These are phyloP conservation scores for Sebastes steindachneri DNA, from an alignment of 2,797 vertebrate species.

Conservation along the genomic window DNA sequence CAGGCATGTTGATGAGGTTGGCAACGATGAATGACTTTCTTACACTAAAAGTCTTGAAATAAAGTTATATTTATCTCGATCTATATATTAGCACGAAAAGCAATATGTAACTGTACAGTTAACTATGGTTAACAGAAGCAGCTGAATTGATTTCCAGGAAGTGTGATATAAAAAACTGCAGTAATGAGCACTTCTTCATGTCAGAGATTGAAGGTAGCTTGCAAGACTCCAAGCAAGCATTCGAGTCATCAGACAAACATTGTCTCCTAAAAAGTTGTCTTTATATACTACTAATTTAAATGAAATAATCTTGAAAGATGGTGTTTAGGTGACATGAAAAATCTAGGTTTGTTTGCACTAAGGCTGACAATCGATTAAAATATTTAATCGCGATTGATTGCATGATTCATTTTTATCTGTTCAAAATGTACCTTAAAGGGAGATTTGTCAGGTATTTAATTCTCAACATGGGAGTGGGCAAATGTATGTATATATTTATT, in stretches of 20 bases:
- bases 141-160: too few relatives aligned
- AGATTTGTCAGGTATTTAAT: too few relatives aligned
- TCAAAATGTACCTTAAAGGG: too few relatives aligned
- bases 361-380: too few relatives aligned
- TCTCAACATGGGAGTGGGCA: too few relatives aligned
- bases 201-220: background rate
- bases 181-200: background rate
- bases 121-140: too few relatives aligned
- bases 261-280: too few relatives aligned
- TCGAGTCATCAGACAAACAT: background rate
- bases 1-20: conserved; percentile 5
- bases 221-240: background rate
- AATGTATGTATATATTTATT: too few relatives aligned
- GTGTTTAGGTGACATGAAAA: background rate
- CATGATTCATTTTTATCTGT: too few relatives aligned
- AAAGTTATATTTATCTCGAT: background rate
- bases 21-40: background rate
- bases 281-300: background rate
- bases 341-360: too few relatives aligned
- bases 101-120: background rate
- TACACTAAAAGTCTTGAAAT: background rate
- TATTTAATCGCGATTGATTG: too few relatives aligned
- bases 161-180: background rate
- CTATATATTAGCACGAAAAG: background rate
- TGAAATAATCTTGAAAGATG: background rate